Conservation (phyloP, 1,140 invertebrate species). For the Palaemon carinicauda region DNA sequence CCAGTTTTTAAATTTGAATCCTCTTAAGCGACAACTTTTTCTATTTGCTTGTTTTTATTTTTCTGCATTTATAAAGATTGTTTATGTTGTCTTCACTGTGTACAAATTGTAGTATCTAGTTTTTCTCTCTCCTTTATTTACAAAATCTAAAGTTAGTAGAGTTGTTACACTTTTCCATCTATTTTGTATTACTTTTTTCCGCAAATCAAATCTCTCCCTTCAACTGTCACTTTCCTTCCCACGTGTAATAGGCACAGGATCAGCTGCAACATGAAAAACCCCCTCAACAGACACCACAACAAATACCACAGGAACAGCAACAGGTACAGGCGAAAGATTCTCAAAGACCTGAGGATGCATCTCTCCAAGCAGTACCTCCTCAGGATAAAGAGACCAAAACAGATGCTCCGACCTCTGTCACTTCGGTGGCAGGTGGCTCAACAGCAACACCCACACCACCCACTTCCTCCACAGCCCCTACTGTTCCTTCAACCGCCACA, state of each 20-base stretch:
- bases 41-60: no score
- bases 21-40: no score
- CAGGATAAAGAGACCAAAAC: background rate
- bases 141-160: background rate
- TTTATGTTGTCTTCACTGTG: no score
- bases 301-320: background rate
- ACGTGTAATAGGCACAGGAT: constrained; percentile 32
- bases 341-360: background rate
- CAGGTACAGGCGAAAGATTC: constrained; percentile 10
- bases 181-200: background rate
- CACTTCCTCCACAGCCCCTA: background rate
- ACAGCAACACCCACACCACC: background rate
- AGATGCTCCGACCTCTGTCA: background rate
- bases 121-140: no score
- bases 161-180: background rate
- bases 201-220: background rate
- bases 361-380: background rate
- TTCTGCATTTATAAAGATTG: no score
- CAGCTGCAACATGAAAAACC: constrained; percentile 13
- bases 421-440: background rate
- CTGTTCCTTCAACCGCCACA: background rate
- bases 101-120: no score
- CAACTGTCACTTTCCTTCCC: constrained; percentile 34
- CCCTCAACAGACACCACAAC: background rate
- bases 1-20: no score